Conservation (phyloP, 2,113 vertebrate species). For the Polypterus senegalus region DNA sequence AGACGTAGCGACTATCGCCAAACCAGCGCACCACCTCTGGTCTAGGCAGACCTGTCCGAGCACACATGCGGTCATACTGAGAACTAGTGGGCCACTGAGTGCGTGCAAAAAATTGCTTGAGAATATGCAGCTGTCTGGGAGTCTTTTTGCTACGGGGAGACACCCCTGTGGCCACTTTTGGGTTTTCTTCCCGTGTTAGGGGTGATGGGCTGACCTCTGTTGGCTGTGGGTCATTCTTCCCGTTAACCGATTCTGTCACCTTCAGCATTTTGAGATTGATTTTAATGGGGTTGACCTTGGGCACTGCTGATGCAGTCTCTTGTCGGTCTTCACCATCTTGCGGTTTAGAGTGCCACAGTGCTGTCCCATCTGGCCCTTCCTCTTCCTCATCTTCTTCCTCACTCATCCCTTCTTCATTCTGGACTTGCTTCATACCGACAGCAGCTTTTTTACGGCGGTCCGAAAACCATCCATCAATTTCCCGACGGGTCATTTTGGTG, state of each 20-base stretch:
- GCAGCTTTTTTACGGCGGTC: conserved; percentile 68
- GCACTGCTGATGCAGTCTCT: conserved; percentile 38
- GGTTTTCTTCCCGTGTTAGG: conserved; percentile 36
- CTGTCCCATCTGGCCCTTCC: conserved; percentile 33
- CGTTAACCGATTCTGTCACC: conserved; percentile 68
- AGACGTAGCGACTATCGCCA: conserved; percentile 82
- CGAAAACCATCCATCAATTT: conserved; percentile 91
- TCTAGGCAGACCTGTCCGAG: conserved; percentile 67
- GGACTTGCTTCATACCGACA: conserved; percentile 57
- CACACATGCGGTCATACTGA: conserved; percentile 75
- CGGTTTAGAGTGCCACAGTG: conserved; percentile 26
- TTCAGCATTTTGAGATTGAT: conserved; percentile 93
- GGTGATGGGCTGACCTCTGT: conserved; percentile 28
- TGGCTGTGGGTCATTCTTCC: conserved; percentile 39
- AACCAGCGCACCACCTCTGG: conserved; percentile 94
- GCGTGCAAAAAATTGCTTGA: conserved; percentile 82
- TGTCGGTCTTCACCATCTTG: conserved; percentile 49
- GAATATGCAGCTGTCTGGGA: conserved; percentile 74
- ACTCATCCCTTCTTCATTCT: conserved; percentile 40
- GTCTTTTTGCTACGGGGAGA: conserved; percentile 70
- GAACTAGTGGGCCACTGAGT: conserved; percentile 84
- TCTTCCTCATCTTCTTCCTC: conserved; percentile 41
- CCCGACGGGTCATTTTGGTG: conserved; percentile 93
- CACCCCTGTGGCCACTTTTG: conserved; percentile 25
- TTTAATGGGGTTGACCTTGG: conserved; percentile 92